phyloP scores from a whole-genome alignment of 2,797 vertebrate genomes.

The Thripadectes ignobilis region DNA sequence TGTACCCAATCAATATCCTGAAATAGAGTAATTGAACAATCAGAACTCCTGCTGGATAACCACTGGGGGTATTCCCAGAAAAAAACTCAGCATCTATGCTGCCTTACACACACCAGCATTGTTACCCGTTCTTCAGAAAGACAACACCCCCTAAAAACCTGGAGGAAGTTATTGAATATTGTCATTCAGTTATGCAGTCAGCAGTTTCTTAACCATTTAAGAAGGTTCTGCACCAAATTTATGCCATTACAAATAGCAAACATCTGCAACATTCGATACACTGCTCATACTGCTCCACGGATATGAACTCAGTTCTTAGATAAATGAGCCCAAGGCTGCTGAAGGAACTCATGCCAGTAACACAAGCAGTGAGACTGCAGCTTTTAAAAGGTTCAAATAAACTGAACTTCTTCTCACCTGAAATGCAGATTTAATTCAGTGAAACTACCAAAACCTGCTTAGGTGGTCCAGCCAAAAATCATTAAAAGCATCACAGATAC shows the following conservation, averaged over 20 bases:
- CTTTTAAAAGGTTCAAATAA: background rate
- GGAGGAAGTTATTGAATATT: background rate
- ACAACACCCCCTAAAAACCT: background rate
- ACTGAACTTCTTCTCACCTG: background rate
- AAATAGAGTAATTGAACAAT: constrained; percentile 63
- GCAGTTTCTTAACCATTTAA: background rate
- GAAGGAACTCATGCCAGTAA: background rate
- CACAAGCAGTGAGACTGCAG: background rate
- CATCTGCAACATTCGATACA: background rate
- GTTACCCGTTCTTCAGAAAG: background rate
- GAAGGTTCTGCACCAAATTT: background rate
- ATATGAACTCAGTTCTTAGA: background rate
- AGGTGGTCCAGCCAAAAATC: background rate
- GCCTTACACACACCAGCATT: background rate
- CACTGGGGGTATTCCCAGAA: background rate
- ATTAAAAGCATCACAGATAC: background rate
- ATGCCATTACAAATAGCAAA: background rate
- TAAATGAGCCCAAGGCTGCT: background rate
- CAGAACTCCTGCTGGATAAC: constrained; percentile 33
- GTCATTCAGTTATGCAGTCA: background rate
- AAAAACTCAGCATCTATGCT: background rate
- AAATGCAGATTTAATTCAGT: background rate
- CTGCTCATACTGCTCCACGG: background rate
- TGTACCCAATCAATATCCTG: constrained; percentile 99
- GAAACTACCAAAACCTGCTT: background rate